Base-by-base conservation (phyloP, 2,113 vertebrate species). In the Taxidea taxus region DNA sequence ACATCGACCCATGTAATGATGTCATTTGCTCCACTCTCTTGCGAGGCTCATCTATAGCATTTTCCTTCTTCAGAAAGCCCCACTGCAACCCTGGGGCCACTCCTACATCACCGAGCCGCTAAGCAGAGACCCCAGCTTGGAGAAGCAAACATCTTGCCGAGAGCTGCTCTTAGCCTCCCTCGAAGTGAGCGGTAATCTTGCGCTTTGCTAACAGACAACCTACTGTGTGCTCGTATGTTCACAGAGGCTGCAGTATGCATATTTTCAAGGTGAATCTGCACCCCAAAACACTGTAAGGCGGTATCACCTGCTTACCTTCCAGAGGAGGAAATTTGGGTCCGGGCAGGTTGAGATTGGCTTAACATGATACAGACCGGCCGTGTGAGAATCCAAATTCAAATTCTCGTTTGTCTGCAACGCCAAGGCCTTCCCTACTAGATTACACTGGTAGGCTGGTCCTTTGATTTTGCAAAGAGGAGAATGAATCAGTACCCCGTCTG, bases 91-190 rank as follows among this genome's bases (percentile, higher is more conserved):
- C 51, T 25, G 31, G 16, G 60, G 9, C 62, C 47, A 11, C 49
- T 3, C 6, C 70, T 3, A 7, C 47, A 15, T 47, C 58, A 31
- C 8, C 31, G 66, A 86, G 49, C n/a, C 86, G n/a, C 58, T 7
- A 0, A 16, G 13, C 5, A 23, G 49, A 82, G 34, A 16, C 42
- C 5, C 20, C 0, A 2, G 7, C 8, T 13, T 31, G 37, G 29
- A 23, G 27, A 10, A 51, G 9, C 21, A n/a, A 68, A 54, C 0
- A 0, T 6, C 14, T 27, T 1, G 0, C 1, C 6, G 2, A 4
- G 9, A 9, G 37, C 21, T 4, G 3, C 27, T 20, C 1, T 13
- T 29, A 4, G 25, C 54, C 83, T 10, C 47, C 56, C 5, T 13
- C 13, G 10, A 13, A 11, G 20, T 42, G 29, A 62, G 10, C 14